These are phyloP conservation scores for Philaenus spumarius DNA, from an alignment of 1,140 invertebrate species.

Conservation along the genomic window DNA sequence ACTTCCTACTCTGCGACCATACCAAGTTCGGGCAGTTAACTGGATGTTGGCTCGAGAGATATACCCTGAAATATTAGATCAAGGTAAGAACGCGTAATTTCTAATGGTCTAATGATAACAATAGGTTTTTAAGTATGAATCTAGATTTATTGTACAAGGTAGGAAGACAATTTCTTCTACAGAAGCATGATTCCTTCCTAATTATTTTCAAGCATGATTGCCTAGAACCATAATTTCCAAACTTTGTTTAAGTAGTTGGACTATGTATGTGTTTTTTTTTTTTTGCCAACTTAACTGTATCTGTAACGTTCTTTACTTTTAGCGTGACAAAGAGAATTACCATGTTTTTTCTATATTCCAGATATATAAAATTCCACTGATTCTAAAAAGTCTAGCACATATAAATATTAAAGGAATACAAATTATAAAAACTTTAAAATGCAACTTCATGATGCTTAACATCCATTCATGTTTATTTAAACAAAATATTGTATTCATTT, in stretches of 20 bases:
- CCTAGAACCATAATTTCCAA: background rate
- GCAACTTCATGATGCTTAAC: no score
- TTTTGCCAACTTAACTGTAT: background rate
- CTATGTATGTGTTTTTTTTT: background rate
- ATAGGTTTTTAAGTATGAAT: background rate
- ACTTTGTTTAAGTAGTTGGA: no score
- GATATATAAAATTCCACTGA: background rate
- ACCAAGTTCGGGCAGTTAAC: slow-evolving; percentile 56
- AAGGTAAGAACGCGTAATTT: background rate
- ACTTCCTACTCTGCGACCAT: slow-evolving; percentile 48
- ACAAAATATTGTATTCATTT: background rate
- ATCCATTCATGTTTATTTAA: no score
- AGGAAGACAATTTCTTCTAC: background rate
- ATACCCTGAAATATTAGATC: background rate
- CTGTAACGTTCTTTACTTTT: background rate
- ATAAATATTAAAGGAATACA: background rate
- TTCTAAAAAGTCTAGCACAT: background rate
- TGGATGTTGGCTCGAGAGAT: slow-evolving; percentile 62
- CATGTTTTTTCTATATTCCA: background rate
- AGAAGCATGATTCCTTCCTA: background rate
- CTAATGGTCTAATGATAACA: background rate
- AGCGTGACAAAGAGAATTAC: background rate
- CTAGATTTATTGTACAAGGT: background rate
- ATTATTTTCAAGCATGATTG: background rate
- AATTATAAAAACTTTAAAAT: no score